A percentile compares a stretch with the other conserved stretches of the same genome.
These are phyloP conservation scores for Cliona cf. orientalis DNA, from an alignment of 37 sponge, comb jelly and placozoan genomes.

Conservation along the genomic window DNA sequence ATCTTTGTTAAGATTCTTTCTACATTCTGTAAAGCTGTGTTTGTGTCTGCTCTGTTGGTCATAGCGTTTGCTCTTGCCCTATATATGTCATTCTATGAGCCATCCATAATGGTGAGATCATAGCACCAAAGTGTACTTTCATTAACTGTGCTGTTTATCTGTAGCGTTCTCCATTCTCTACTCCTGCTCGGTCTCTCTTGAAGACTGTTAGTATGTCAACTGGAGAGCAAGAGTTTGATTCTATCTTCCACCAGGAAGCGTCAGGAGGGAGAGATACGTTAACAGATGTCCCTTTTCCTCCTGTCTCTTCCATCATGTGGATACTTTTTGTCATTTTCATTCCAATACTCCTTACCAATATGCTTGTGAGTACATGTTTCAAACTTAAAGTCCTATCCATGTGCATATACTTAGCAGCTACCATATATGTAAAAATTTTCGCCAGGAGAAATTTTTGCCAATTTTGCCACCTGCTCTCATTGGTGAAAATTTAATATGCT, in stretches of 20 bases:
- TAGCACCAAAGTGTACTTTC: too few species aligned
- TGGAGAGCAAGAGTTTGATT: constrained; percentile 95
- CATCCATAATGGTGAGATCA: constrained; percentile 16
- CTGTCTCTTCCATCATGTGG: constrained; percentile 77
- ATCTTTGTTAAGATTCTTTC: constrained; percentile 93
- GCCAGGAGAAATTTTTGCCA: too few species aligned
- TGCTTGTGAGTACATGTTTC: constrained; percentile 76
- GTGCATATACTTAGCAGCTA: too few species aligned
- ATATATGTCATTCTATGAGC: constrained; percentile 84
- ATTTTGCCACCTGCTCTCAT: too few species aligned
- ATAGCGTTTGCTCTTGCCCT: constrained; percentile 92
- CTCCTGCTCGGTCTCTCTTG: constrained; percentile 71
- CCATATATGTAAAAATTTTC: too few species aligned
- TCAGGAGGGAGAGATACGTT: neutral
- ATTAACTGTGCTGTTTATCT: too few species aligned
- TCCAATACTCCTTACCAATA: constrained; percentile 94
- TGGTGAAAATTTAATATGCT: too few species aligned
- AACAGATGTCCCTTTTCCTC: constrained; percentile 43
- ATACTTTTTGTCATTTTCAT: constrained; percentile 90
- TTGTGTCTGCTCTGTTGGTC: constrained; percentile 82
- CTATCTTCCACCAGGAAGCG: constrained; percentile 59
- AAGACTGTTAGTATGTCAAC: constrained; percentile 93
- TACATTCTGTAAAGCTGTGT: constrained; percentile 82
- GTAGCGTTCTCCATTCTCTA: constrained; percentile 60
- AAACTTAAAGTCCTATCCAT: too few species aligned